Percentiles rank a stretch among this genome's conserved stretches.
Evolutionary conservation across 2,113 vertebrate species (phyloP).

Genomic region (Equus quagga): DNA sequence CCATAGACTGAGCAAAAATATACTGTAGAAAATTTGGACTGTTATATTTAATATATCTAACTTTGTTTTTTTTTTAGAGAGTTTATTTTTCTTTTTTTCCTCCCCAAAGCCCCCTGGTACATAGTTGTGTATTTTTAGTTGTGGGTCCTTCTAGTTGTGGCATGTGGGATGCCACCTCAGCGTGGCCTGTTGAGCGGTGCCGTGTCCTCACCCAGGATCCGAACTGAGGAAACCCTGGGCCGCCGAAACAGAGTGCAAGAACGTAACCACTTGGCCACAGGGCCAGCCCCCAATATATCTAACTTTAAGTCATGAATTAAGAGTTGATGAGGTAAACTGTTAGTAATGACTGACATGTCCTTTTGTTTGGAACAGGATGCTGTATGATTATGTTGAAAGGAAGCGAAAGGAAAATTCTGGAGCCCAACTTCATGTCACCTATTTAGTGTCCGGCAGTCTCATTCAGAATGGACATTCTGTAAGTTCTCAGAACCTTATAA

Average conservation of each 20-base stretch:
- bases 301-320: slow-evolving; percentile 45
- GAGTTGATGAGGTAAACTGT: slow-evolving; percentile 22
- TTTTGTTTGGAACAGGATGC: slow-evolving; percentile 90
- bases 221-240: too few relatives aligned
- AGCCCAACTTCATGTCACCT: slow-evolving; percentile 94
- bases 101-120: too few relatives aligned
- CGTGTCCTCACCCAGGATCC: too few relatives aligned
- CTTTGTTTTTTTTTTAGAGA: neutral
- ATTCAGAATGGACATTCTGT: slow-evolving; percentile 91
- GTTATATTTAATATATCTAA: slow-evolving; percentile 14
- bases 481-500: slow-evolving; percentile 78
- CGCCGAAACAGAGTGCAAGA: too few relatives aligned
- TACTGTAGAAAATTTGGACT: slow-evolving; percentile 4
- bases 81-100: too few relatives aligned
- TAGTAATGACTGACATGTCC: slow-evolving; percentile 53
- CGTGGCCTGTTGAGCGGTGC: too few relatives aligned
- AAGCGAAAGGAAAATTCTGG: slow-evolving; percentile 94
- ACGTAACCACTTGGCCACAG: too few relatives aligned
- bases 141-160: too few relatives aligned
- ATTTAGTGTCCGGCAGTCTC: slow-evolving; percentile 93
- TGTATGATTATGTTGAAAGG: slow-evolving; percentile 96
- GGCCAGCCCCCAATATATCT: neutral
- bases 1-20: neutral
- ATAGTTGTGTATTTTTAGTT: too few relatives aligned
- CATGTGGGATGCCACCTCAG: too few relatives aligned